Base-by-base conservation (phyloP, 2,797 vertebrate genomes). In the Paratrypauchen microcephalus region DNA sequence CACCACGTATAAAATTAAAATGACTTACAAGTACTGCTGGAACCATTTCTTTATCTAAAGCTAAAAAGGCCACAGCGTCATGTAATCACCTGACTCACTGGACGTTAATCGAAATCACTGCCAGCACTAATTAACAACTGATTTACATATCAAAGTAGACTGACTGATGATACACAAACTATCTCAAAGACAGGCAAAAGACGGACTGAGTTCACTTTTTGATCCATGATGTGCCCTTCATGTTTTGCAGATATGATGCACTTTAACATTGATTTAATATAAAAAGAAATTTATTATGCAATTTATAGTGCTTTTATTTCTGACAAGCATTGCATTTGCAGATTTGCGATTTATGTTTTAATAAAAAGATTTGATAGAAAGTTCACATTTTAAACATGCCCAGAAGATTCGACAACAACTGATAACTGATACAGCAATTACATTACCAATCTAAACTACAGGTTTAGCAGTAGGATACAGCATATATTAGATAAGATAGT, bases 101-200 rank as follows among this genome's bases (percentile, higher is more conserved):
- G 66, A 72, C 76, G 62, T 64, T 48, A 60, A 71, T 75, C 52
- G n/a, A 74, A 70, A 67, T 12, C 28, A 26, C 50, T 45, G 50
- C 41, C 19, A 26, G 36, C 54, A 67, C 47, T 54, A 28, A 55
- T 65, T 80, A 78, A 79, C 66, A 63, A 57, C 69, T 82, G 36
- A 78, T 80, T 84, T 79, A 83, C 62, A 85, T 76, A 83, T 88
- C 79, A 87, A 85, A 90, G 73, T 58, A 58, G n/a, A 7, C 70
- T 56, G 61, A 30, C 69, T 70, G 52, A 57, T 12, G 56, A 45
- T 75, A 30, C 71, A 74, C 47, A 65, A 55, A 45, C 9, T 57
- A 23, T 66, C 73, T 77, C 69, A 79, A 77, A 80, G 66, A 52
- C 24, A 7, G 48, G 71, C 59, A 66, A 79, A 76, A 76, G 65